Base-by-base conservation (phyloP, 2,797 vertebrate genomes). In the Sebastes ruberrimus region DNA sequence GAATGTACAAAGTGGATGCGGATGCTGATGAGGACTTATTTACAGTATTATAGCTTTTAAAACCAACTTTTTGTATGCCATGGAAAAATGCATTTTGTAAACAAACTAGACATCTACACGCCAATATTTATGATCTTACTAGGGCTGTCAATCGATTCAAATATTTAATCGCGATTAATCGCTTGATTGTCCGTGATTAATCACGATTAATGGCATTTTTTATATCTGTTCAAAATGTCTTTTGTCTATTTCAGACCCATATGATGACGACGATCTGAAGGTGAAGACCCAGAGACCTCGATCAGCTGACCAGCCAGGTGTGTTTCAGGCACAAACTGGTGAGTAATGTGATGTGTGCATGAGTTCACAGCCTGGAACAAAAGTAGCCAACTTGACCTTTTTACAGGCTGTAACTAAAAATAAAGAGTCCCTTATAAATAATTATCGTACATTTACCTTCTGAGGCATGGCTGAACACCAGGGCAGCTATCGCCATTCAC, bases 281-380 rank as follows among this genome's bases (percentile, higher is more conserved):
- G 98, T 99, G 95, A 99, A 99, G 94, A 99, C 97, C 11, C 98
- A 99, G 95, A 97, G 98, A 93, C 98, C 98, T 0, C 95, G 98
- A 88, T 99, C 98, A 79, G 98, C 98, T 1, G 98, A 99, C 86
- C 98, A 97, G 91, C 98, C 98, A 35, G 98, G 98, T 86, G 94
- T 99, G 93, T 99, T 99, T 95, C 98, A 99, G 96, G 98, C 98
- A 81, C 98, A 99, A 94, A 99, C 98, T 97, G 98, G 98, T 99
- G 96, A 96, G 89, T 92, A 65, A 53, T 82, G 33, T 70, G 85
- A 52, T 60, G 35, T 70, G 25, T 75, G 56, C 57, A 76, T 33
- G 55, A 78, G 71, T 82, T 69, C 27, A 52, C 53, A 53, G 53
- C 74, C 52, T 27, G 64, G 74, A 74, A 63, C 25, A 60, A 59